Conservation (phyloP, 2,113 vertebrate genomes). For the Neoarius graeffei region DNA sequence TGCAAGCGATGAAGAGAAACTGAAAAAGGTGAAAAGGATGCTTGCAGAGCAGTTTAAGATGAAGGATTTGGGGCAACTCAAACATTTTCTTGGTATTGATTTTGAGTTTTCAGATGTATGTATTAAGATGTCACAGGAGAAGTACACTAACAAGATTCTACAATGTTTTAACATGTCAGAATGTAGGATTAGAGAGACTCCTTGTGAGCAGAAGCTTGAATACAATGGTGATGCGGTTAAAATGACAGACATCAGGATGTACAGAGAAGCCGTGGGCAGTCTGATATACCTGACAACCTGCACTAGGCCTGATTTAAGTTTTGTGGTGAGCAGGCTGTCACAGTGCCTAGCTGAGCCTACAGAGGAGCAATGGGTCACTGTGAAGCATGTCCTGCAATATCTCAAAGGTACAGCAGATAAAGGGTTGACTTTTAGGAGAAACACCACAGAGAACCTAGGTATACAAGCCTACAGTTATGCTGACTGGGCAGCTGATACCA, state of each 20-base stretch:
- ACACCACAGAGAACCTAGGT: too few relatives aligned
- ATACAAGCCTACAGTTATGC: too few relatives aligned
- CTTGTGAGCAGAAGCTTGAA: constrained; percentile 5
- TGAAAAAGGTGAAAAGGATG: constrained; percentile 37
- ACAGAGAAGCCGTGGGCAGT: constrained; percentile 35
- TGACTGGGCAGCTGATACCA: too few relatives aligned
- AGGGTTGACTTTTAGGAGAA: too few relatives aligned
- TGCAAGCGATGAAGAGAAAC: constrained; percentile 9
- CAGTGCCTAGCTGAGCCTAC: constrained; percentile 8
- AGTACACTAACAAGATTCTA: not conserved
- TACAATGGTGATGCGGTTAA: not conserved
- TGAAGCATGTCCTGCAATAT: not conserved
- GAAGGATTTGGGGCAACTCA: constrained; percentile 40
- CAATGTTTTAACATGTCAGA: constrained; percentile 14
- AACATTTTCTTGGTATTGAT: too few relatives aligned
- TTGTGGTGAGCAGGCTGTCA: constrained; percentile 27
- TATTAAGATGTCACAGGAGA: too few relatives aligned
- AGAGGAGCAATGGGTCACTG: constrained; percentile 9
- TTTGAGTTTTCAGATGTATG: too few relatives aligned
- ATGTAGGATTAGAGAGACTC: not conserved
- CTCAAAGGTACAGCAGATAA: too few relatives aligned
- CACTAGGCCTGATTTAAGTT: constrained; percentile 42
- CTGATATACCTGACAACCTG: constrained; percentile 35
- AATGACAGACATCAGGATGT: not conserved
- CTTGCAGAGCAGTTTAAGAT: constrained; percentile 46